These are phyloP conservation scores for Tiliacea citrago DNA, from an alignment of 2,888 invertebrate species.

Conservation along the genomic window DNA sequence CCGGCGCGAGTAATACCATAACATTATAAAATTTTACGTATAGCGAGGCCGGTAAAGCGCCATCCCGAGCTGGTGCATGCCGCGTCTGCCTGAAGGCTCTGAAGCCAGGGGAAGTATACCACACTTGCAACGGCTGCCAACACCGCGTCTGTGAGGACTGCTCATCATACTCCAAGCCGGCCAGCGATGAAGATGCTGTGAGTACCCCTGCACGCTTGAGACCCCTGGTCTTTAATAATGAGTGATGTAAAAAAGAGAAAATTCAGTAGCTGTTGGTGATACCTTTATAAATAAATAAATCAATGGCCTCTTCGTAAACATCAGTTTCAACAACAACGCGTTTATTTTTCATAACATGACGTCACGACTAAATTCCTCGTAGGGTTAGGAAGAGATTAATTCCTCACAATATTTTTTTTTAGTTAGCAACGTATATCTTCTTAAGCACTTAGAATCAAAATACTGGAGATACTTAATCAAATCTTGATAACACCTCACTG, in stretches of 20 bases:
- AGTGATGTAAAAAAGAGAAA: too few relatives aligned
- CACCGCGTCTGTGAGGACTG: slow-evolving; percentile 98
- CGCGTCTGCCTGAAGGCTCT: slow-evolving; percentile 96
- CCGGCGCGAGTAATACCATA: background rate
- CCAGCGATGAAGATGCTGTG: slow-evolving; percentile 95
- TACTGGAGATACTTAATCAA: background rate
- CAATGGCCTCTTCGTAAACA: background rate
- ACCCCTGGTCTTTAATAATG: background rate
- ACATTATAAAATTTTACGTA: slow-evolving; percentile 7
- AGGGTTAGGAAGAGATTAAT: background rate
- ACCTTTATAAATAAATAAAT: too few relatives aligned
- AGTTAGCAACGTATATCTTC: background rate
- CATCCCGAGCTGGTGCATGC: slow-evolving; percentile 94
- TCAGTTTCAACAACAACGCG: background rate
- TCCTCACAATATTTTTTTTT: background rate
- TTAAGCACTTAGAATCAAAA: slow-evolving; percentile 1
- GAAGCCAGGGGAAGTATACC: slow-evolving; percentile 96
- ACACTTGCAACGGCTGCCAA: slow-evolving; percentile 97
- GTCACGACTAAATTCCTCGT: background rate
- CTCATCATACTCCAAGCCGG: slow-evolving; percentile 96
- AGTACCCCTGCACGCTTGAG: slow-evolving; percentile 55
- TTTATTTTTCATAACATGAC: background rate
- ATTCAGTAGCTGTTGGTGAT: too few relatives aligned
- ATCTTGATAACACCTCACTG: slow-evolving; percentile 1
- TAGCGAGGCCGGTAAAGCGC: slow-evolving; percentile 93